Conservation (phyloP, 2,888 invertebrate species). For the Phragmatobia fuliginosa region DNA sequence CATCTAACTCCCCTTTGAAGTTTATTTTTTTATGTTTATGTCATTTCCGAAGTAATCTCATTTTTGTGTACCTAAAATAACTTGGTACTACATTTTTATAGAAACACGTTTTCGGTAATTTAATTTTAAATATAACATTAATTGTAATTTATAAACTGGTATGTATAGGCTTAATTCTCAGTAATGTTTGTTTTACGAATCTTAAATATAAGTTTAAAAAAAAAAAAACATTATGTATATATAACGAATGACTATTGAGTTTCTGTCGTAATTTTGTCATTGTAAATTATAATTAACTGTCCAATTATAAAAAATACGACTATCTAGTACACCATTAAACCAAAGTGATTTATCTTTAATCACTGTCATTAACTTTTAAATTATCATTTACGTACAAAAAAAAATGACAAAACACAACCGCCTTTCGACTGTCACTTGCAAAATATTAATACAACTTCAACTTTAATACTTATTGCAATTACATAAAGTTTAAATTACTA, state of each 20-base stretch:
- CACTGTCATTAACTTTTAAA: conserved; percentile 21
- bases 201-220: background rate
- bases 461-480: conserved; percentile 20
- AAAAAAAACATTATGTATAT: background rate
- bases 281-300: conserved; percentile 7
- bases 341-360: conserved; percentile 10
- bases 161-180: background rate
- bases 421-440: conserved; percentile 17
- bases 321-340: background rate
- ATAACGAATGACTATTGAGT: background rate
- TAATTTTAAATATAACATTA: no score
- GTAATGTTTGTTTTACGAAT: background rate
- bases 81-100: background rate
- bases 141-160: background rate
- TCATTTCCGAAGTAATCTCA: conserved; percentile 32
- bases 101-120: background rate
- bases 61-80: conserved; percentile 16
- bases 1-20: conserved; percentile 35
- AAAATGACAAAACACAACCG: conserved; percentile 13
- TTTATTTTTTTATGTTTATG: conserved; percentile 24
- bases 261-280: background rate
- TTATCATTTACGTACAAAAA: conserved; percentile 18
- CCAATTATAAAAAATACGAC: conserved; percentile 10
- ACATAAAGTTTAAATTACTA: conserved; percentile 27
- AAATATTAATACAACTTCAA: conserved; percentile 2